A percentile compares a stretch with the other conserved stretches of the same genome.
These are phyloP conservation scores for Mustela nigripes DNA, from an alignment of 2,113 vertebrate genomes.

Conservation along the genomic window DNA sequence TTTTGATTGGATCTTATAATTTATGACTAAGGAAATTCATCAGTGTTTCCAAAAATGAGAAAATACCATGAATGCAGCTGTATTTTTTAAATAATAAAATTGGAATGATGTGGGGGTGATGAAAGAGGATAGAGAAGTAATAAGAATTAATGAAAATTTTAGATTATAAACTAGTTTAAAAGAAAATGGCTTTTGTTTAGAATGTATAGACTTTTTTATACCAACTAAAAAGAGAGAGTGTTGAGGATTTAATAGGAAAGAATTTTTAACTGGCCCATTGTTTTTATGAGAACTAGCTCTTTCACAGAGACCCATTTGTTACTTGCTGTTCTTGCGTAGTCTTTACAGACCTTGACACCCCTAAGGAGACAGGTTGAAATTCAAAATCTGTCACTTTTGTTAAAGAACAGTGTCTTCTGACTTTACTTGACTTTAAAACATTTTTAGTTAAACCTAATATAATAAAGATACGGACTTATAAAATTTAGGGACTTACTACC, in stretches of 20 bases:
- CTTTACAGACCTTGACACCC: background rate
- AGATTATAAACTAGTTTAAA: constrained; percentile 7
- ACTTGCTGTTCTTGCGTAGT: background rate
- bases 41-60: background rate
- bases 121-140: background rate
- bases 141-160: background rate
- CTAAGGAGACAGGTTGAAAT: background rate
- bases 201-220: background rate
- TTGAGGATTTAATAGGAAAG: background rate
- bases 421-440: background rate
- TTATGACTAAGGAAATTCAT: constrained; percentile 7
- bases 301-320: background rate
- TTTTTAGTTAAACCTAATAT: constrained; percentile 32
- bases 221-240: background rate
- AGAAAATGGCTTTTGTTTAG: constrained; percentile 18
- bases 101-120: background rate
- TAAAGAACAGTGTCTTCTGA: background rate
- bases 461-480: background rate
- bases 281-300: background rate
- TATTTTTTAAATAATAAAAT: background rate
- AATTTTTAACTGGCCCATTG: background rate
- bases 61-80: background rate
- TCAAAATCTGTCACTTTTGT: background rate
- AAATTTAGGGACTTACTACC: background rate
- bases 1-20: background rate